Evolutionary conservation across 2,113 vertebrate species (phyloP).

Genomic region (Tichodroma muraria): DNA sequence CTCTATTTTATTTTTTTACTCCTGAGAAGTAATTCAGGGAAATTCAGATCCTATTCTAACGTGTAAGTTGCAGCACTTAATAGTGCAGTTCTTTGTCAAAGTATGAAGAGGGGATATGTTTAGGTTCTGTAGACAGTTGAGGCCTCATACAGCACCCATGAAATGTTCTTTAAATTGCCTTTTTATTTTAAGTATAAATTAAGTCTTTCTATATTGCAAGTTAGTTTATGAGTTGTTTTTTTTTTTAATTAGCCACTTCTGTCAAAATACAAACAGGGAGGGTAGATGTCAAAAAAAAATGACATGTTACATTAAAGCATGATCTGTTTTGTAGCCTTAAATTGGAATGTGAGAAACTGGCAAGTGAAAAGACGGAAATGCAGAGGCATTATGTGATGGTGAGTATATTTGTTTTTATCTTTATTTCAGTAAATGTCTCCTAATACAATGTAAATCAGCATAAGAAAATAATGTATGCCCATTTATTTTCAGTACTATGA

Average conservation of each 20-base stretch:
- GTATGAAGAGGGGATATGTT: neutral
- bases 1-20: neutral
- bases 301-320: constrained; percentile 60
- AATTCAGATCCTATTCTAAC: neutral
- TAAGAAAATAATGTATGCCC: constrained; percentile 26
- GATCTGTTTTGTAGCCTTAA: constrained; percentile 85
- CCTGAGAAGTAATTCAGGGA: neutral
- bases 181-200: neutral
- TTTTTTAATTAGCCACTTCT: constrained; percentile 25
- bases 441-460: neutral
- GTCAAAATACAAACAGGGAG: constrained; percentile 59
- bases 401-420: constrained; percentile 55
- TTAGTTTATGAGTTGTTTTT: constrained; percentile 27
- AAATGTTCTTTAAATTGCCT: neutral
- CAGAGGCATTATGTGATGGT: constrained; percentile 98
- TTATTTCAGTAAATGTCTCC: neutral
- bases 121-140: neutral
- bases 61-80: neutral
- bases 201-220: neutral
- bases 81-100: neutral
- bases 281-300: constrained; percentile 63
- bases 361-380: constrained; percentile 98
- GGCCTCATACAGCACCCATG: neutral
- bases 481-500: constrained; percentile 80
- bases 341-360: constrained; percentile 96